A percentile compares a stretch with the other conserved stretches of the same genome.
phyloP scores from a whole-genome alignment of 2,888 invertebrate species.

The Prosapia bicincta region DNA sequence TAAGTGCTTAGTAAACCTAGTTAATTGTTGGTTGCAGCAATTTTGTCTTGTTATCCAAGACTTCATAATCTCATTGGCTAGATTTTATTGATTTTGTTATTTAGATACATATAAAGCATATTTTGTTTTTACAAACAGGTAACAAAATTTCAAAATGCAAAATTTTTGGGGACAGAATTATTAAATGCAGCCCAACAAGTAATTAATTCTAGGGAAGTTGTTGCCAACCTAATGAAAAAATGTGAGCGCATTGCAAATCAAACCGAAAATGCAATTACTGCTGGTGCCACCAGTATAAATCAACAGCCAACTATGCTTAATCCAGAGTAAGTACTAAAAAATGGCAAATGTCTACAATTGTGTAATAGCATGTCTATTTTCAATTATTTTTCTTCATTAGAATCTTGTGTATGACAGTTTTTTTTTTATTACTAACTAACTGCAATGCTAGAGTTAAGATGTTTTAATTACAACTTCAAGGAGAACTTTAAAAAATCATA shows the following conservation, averaged over 20 bases:
- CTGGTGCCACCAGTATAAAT: constrained; percentile 64
- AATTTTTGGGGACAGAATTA: constrained; percentile 69
- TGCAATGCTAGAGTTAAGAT: too few species aligned
- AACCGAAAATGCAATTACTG: constrained; percentile 74
- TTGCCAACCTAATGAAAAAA: constrained; percentile 76
- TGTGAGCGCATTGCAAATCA: constrained; percentile 78
- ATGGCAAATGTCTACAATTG: too few species aligned
- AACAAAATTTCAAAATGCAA: constrained; percentile 64
- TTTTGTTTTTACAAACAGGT: constrained; percentile 48
- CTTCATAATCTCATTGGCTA: too few species aligned
- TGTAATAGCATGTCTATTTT: too few species aligned
- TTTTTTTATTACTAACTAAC: neutral
- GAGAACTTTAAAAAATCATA: too few species aligned
- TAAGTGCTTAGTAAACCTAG: too few species aligned
- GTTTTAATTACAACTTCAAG: too few species aligned
- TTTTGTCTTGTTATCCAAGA: too few species aligned
- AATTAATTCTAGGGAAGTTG: constrained; percentile 69
- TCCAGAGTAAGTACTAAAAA: constrained; percentile 53
- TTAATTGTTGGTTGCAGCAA: too few species aligned
- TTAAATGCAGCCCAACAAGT: constrained; percentile 73
- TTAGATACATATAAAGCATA: neutral
- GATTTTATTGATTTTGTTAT: too few species aligned
- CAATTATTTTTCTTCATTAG: too few species aligned
- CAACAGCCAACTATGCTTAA: constrained; percentile 70
- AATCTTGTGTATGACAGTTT: too few species aligned